phyloP scores from a whole-genome alignment of 1,140 invertebrate species.

The Drosophila parvula region DNA sequence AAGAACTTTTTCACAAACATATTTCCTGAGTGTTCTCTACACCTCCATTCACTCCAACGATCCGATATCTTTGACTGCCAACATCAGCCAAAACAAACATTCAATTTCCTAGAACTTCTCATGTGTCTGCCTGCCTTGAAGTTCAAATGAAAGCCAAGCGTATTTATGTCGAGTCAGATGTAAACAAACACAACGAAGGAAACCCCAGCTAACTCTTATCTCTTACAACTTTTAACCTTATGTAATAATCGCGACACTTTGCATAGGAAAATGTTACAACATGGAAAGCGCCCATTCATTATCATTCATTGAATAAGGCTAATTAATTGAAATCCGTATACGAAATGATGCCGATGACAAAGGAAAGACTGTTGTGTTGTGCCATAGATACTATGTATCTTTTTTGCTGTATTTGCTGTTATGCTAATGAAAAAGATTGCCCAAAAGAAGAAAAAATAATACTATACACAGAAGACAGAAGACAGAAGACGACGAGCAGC shows the following conservation, averaged over 20 bases:
- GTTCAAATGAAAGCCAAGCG: conserved; percentile 15
- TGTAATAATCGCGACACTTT: conserved; percentile 27
- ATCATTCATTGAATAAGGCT: conserved; percentile 17
- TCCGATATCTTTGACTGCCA: conserved; percentile 28
- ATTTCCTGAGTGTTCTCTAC: not conserved
- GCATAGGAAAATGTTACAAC: conserved; percentile 39
- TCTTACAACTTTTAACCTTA: conserved; percentile 8
- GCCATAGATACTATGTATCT: conserved; percentile 17
- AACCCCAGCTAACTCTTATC: conserved; percentile 24
- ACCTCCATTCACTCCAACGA: conserved; percentile 11
- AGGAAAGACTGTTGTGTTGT: conserved; percentile 31
- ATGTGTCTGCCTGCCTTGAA: conserved; percentile 10
- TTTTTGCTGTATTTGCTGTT: conserved; percentile 38
- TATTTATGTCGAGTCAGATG: conserved; percentile 31
- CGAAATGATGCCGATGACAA: conserved; percentile 38
- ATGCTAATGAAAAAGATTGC: conserved; percentile 66
- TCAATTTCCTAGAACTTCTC: conserved; percentile 34
- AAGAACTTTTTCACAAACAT: conserved; percentile 4
- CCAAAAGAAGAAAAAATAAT: conserved; percentile 18
- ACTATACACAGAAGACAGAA: conserved; percentile 9
- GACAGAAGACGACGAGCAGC: conserved; percentile 12
- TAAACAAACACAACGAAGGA: conserved; percentile 25
- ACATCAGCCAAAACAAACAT: conserved; percentile 43
- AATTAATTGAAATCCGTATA: conserved; percentile 47
- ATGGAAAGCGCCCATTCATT: conserved; percentile 8